Evolutionary conservation across 2,888 invertebrate genomes (phyloP).

Genomic region (Dynastes tityus): DNA sequence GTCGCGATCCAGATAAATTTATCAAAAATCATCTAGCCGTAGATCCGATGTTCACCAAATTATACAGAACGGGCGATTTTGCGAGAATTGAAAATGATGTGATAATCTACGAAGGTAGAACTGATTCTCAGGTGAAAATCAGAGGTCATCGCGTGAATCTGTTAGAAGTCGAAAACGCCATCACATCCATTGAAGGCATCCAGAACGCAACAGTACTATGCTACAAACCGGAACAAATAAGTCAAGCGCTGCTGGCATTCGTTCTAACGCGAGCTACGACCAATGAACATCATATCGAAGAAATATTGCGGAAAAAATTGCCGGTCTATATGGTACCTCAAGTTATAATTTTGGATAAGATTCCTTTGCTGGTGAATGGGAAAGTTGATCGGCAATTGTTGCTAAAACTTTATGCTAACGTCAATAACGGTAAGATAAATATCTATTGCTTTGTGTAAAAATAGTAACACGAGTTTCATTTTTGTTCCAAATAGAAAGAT

Average conservation of each 20-base stretch:
- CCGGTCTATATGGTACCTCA: slow-evolving; percentile 88
- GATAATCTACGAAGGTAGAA: slow-evolving; percentile 85
- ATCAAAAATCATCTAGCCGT: slow-evolving; percentile 82
- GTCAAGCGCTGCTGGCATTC: slow-evolving; percentile 83
- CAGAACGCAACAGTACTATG: slow-evolving; percentile 87
- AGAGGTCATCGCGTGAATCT: slow-evolving; percentile 90
- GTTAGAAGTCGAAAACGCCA: slow-evolving; percentile 85
- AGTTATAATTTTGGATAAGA: slow-evolving; percentile 80
- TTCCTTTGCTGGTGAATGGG: slow-evolving; percentile 89
- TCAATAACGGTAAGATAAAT: slow-evolving; percentile 75
- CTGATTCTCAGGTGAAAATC: slow-evolving; percentile 88
- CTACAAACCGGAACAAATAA: slow-evolving; percentile 82
- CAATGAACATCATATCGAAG: slow-evolving; percentile 78
- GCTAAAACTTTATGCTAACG: slow-evolving; percentile 82
- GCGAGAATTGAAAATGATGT: slow-evolving; percentile 80
- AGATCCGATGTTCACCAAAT: slow-evolving; percentile 78
- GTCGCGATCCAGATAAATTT: slow-evolving; percentile 82
- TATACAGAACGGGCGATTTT: slow-evolving; percentile 91
- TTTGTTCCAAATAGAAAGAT: slow-evolving; percentile 70
- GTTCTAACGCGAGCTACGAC: slow-evolving; percentile 68
- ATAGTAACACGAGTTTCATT: no score
- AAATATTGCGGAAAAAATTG: slow-evolving; percentile 76
- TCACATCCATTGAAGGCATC: slow-evolving; percentile 77
- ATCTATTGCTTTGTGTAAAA: no score
- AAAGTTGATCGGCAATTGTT: slow-evolving; percentile 88